Base-by-base conservation (phyloP, 2,113 vertebrate genomes). In the Ivindomyrus marchei region DNA sequence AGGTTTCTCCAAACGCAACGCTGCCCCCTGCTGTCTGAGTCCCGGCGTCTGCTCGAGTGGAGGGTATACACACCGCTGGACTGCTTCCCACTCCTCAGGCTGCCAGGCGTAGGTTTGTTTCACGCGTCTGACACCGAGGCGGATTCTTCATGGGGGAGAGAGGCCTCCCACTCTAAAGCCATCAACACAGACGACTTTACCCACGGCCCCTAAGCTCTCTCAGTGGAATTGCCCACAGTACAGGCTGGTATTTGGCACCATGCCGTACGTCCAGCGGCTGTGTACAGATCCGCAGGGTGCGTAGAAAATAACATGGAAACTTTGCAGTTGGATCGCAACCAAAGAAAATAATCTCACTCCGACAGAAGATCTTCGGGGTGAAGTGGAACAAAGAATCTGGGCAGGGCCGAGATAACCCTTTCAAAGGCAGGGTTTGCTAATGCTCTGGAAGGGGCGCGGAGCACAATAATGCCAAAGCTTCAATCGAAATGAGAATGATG, bases 341-440 rank as follows among this genome's bases (percentile, higher is more conserved):
- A 85, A 42, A 80, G 31, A 42, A 80, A 80, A 80, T 80, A 42
- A 80, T 80, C 74, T 85, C 83, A 85, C 19, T 24, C 83, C n/a
- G 83, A 85, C 83, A 85, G 83, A n/a, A 85, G 39, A 47, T 85
- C 45, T 85, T 85, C 42, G 0, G 42, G 83, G 39, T 85, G 39
- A 85, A 85, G 83, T 85, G 83, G 45, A 85, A 85, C 83, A 84
- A 84, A 84, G 42, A 47, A 47, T 80, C 74, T 42, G 36, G 74
- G 42, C 42, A 85, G 45, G 45, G 83, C 42, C 0, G 8, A 47
- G 39, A 42, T 21, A 85, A 47, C 42, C 42, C 45, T 85, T 11
- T n/a, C 5, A 47, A 47, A 42, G 42, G 6, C 74, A 42, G 74
- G 36, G 31, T 19, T 80, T 80, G 42, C 19, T 47, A 11, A 19